These are phyloP conservation scores for Amblyteles armatorius DNA, from an alignment of 2,888 invertebrate species.

Conservation along the genomic window DNA sequence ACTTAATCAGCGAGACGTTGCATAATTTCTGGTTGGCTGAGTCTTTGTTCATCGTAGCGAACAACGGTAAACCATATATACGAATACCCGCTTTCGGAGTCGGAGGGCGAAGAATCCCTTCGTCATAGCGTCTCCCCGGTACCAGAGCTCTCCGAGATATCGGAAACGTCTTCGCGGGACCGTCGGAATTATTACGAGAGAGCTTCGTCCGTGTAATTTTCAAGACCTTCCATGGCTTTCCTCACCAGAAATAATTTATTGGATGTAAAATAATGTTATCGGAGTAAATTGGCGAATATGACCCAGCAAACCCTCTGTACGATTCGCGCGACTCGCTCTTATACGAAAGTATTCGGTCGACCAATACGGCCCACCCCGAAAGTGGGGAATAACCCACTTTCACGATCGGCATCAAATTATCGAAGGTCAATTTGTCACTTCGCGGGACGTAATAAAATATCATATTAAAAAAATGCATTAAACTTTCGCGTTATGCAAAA, in stretches of 20 bases:
- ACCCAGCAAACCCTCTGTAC: no score
- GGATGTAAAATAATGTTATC: no score
- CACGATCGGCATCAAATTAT: neutral
- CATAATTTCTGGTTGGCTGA: conserved; percentile 61
- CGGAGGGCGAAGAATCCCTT: neutral
- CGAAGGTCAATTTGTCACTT: neutral
- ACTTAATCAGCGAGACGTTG: conserved; percentile 63
- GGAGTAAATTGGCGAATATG: no score
- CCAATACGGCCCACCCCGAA: no score
- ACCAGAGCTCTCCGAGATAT: neutral
- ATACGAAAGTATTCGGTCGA: no score
- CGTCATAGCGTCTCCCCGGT: neutral
- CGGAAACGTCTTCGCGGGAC: neutral
- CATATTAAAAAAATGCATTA: neutral
- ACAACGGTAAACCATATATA: neutral
- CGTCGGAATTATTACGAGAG: neutral
- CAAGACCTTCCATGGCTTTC: no score
- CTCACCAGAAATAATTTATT: no score
- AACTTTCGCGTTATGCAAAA: neutral
- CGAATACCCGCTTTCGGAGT: neutral
- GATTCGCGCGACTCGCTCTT: no score
- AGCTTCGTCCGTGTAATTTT: neutral
- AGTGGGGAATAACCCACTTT: no score
- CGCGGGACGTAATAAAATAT: neutral
- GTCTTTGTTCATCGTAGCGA: conserved; percentile 44